Conservation (phyloP, 2,888 invertebrate species). For the Tolmerus cingulatus region DNA sequence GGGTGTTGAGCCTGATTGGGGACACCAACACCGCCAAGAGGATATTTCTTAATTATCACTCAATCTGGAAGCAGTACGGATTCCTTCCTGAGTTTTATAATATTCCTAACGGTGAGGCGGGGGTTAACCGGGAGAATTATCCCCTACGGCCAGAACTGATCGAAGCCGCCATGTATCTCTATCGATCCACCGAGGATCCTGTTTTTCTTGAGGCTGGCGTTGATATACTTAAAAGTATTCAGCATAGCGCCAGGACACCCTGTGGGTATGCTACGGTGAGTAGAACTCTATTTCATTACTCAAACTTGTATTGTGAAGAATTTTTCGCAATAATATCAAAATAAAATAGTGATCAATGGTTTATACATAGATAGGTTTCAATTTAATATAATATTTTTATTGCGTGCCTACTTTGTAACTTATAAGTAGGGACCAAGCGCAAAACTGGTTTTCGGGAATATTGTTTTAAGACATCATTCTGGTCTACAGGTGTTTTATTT, state of each 20-base stretch:
- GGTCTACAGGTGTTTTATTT: too few species aligned
- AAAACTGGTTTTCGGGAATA: too few species aligned
- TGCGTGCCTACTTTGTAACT: too few species aligned
- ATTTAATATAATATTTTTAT: too few species aligned
- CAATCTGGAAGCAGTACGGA: conserved; percentile 97
- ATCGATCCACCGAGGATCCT: conserved; percentile 93
- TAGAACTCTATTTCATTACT: background rate
- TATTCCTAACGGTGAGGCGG: conserved; percentile 86
- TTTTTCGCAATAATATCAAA: background rate
- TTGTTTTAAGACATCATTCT: too few species aligned
- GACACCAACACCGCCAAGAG: conserved; percentile 91
- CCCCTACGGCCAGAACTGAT: conserved; percentile 95
- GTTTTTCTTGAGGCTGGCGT: conserved; percentile 91
- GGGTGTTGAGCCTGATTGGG: conserved; percentile 86
- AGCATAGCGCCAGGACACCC: conserved; percentile 88
- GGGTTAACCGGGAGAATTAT: conserved; percentile 84
- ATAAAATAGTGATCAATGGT: too few species aligned
- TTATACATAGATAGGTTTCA: too few species aligned
- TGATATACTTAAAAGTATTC: conserved; percentile 91
- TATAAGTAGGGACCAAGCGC: too few species aligned
- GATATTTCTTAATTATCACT: conserved; percentile 93
- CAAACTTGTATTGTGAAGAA: background rate
- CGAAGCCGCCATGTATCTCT: conserved; percentile 96
- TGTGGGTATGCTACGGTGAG: conserved; percentile 97
- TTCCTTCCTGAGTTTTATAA: conserved; percentile 98